Conservation (phyloP, 2,113 vertebrate species). For the Alces alces region DNA sequence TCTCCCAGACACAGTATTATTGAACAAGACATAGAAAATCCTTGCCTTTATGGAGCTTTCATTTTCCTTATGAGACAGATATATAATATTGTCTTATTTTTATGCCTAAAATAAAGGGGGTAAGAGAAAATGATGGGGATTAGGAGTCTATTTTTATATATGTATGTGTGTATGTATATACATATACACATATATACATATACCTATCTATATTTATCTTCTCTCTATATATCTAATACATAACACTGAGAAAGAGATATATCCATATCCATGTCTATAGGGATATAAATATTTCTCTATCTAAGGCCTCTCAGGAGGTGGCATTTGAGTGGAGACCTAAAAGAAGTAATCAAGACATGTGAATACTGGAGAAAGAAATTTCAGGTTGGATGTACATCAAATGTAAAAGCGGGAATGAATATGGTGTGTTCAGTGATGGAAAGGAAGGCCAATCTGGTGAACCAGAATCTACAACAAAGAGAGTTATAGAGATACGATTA, state of each 20-base stretch:
- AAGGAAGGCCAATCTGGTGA: neutral
- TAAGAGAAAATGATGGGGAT: neutral
- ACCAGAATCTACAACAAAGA: neutral
- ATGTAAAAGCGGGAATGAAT: neutral
- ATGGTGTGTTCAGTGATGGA: neutral
- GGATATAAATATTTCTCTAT: neutral
- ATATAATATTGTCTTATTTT: neutral
- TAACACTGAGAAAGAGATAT: neutral
- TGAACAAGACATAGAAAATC: neutral
- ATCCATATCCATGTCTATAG: neutral
- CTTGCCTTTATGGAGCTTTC: neutral
- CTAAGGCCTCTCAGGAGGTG: neutral
- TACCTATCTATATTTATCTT: neutral
- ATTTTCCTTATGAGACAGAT: neutral
- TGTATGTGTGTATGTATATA: neutral
- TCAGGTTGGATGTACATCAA: neutral
- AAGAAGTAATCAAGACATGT: neutral
- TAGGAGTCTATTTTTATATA: neutral
- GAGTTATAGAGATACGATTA: neutral
- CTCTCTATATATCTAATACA: too few relatives aligned
- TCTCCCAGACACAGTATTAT: neutral
- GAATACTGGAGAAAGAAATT: neutral
- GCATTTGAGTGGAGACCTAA: neutral
- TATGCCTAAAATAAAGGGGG: neutral
- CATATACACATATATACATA: neutral